Evolutionary conservation across 2,888 invertebrate species (phyloP), one percentile per base, ranked within the genome.

Genomic region (Hololepta plana): DNA sequence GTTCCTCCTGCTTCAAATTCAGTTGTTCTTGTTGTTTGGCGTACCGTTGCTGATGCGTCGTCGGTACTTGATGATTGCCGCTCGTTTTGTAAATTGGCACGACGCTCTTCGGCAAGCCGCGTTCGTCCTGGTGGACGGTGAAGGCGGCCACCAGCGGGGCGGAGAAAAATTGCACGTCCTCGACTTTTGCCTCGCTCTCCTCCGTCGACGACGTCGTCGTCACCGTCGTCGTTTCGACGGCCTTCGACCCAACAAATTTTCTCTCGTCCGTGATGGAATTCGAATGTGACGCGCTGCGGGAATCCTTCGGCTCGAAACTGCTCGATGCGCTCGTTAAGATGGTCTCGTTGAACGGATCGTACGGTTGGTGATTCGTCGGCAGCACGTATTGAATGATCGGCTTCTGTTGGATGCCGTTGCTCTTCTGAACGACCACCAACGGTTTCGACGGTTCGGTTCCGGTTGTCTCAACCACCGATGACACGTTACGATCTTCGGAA

Each of bases 111-210:
- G 84, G 79, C n/a, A 71, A 46, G 2, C 84, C 84, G 14, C 63
- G 62, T 35, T 72, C 73, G 44, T 84, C 82, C 50, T 84, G 74
- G 36, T 84, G 80, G 0, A 84, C 77, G 0, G 84, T 84, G 42
- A 84, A 84, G 1, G 84, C 84, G 2, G 81, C 79, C 1, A 84
- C 75, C 31, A 84, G 47, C 1, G 84, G 82, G 3, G 82, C 82
- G 37, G 73, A 71, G 43, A 73, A 77, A 25, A 84, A 80, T 49
- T 81, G 80, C 2, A 82, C 77, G 43, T 72, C 65, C 40, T 68
- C 64, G 3, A 72, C 72, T 37, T 70, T 52, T 4, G 49, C 64
- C 47, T 71, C 68, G 29, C 65, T 72, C 27, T 74, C 46, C 67
- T 72, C 51, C 0, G 72, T 73, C n/a, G 73, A 70, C 27, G 64